A percentile compares a stretch with the other conserved stretches of the same genome.
phyloP scores from a whole-genome alignment of 2,113 vertebrate genomes.

The Cebidichthys violaceus region DNA sequence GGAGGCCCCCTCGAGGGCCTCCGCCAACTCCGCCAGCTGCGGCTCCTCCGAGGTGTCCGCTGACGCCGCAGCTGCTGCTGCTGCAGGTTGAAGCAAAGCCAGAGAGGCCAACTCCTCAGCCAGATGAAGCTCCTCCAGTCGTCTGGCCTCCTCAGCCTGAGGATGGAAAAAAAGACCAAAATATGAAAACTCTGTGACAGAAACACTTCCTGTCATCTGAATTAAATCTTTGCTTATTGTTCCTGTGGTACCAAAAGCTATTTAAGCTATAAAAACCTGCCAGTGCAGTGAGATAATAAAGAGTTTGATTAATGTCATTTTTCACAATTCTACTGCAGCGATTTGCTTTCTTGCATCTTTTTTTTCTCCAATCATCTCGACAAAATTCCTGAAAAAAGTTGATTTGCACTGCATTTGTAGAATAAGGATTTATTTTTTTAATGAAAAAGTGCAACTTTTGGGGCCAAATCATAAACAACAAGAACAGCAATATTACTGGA shows the following conservation, averaged over 20 bases:
- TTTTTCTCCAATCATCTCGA: too few relatives aligned
- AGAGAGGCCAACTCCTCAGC: conserved; percentile 30
- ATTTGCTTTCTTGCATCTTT: too few relatives aligned
- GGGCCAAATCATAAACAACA: background rate
- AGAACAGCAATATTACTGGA: background rate
- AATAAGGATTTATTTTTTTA: too few relatives aligned
- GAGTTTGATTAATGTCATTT: background rate
- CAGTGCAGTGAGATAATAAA: background rate
- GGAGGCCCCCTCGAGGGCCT: conserved; percentile 58
- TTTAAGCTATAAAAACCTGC: background rate
- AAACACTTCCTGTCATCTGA: background rate
- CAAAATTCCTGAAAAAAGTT: background rate
- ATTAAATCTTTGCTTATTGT: background rate
- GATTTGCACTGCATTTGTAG: background rate
- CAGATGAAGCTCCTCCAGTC: conserved; percentile 50
- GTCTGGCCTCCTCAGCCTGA: conserved; percentile 68
- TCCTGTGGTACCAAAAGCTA: background rate
- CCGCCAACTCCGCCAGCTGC: background rate
- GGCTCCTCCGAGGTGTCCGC: background rate
- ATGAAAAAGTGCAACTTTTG: too few relatives aligned
- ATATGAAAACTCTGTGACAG: background rate
- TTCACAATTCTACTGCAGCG: too few relatives aligned
- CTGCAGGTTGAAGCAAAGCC: background rate
- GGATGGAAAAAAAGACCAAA: background rate
- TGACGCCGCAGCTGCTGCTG: background rate